These are phyloP conservation scores for Tamandua tetradactyla DNA, from an alignment of 2,797 vertebrate species.

Conservation along the genomic window DNA sequence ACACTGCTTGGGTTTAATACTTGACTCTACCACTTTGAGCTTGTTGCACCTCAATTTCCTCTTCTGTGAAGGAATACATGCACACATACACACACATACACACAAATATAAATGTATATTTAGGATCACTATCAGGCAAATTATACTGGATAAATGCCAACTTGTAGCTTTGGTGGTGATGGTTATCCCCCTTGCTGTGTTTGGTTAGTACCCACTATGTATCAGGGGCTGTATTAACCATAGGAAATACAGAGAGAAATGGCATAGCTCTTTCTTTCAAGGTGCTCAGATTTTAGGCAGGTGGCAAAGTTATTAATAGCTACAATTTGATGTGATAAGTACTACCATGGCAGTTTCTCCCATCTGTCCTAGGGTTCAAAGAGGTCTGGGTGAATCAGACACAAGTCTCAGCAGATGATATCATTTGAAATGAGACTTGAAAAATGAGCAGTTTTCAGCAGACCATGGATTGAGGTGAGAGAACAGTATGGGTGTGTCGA, in stretches of 20 bases:
- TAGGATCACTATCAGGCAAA: background rate
- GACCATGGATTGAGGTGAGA: background rate
- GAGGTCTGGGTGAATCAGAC: background rate
- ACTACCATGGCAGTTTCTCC: too few relatives aligned
- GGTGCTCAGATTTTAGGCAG: background rate
- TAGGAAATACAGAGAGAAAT: background rate
- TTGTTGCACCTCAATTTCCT: background rate
- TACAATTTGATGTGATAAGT: background rate
- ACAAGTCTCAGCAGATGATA: background rate
- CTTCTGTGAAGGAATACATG: background rate
- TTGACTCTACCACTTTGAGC: background rate
- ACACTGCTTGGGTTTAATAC: background rate
- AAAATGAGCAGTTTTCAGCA: background rate
- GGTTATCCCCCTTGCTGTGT: background rate
- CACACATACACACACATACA: too few relatives aligned
- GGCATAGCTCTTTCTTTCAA: background rate
- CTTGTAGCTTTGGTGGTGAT: background rate
- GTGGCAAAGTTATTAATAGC: background rate
- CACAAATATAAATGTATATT: too few relatives aligned
- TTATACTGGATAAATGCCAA: background rate
- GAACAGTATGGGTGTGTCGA: background rate
- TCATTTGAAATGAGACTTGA: background rate
- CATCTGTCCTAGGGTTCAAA: background rate
- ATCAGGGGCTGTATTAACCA: background rate
- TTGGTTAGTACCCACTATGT: fast-evolving